Conservation (phyloP, 2,797 vertebrate species). For the Hippoglossus hippoglossus region DNA sequence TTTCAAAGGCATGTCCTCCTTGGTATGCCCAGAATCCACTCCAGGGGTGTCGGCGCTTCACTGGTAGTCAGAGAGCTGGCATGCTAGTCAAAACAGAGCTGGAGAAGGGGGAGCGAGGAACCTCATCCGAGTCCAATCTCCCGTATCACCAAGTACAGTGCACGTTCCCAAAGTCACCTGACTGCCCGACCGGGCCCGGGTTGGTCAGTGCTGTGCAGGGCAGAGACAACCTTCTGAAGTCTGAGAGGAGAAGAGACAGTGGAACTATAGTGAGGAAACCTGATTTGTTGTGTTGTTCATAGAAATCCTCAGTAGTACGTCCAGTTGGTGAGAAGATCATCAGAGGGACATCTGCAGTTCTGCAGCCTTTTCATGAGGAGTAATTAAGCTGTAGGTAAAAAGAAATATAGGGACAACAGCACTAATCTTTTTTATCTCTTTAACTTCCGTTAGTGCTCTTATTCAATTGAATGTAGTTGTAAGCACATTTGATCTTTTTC, state of each 20-base stretch:
- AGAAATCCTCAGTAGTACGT: background rate
- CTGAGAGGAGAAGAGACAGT: background rate
- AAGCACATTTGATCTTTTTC: background rate
- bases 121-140: constrained; percentile 53
- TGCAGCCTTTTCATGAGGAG: too few relatives aligned
- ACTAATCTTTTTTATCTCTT: background rate
- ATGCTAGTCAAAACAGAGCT: constrained; percentile 85
- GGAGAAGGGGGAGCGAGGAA: constrained; percentile 39
- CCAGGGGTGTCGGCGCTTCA: constrained; percentile 82
- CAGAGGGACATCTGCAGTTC: too few relatives aligned
- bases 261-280: background rate
- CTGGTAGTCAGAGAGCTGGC: constrained; percentile 84
- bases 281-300: background rate
- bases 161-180: constrained; percentile 57
- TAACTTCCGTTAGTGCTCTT: background rate
- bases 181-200: constrained; percentile 46
- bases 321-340: background rate
- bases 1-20: constrained; percentile 79
- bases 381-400: too few relatives aligned
- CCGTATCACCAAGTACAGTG: constrained; percentile 46
- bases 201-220: constrained; percentile 68
- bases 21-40: constrained; percentile 86
- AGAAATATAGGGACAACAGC: background rate
- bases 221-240: background rate
- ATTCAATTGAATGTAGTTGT: background rate